Evolutionary conservation across 2,797 vertebrate species (phyloP), one percentile per base, ranked within the genome.

Genomic region (Enteromius mattozi): DNA sequence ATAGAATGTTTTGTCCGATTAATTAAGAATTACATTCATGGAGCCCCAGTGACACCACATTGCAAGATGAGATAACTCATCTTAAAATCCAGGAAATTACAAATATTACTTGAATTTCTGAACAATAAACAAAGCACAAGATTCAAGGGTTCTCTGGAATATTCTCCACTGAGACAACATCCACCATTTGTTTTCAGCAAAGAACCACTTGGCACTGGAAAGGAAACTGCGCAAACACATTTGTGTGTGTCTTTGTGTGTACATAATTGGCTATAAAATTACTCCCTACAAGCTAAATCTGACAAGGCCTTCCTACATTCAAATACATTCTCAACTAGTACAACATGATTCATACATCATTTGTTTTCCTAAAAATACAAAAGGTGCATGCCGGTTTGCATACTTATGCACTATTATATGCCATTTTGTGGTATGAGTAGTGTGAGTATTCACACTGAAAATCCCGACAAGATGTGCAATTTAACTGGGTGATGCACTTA

Each of bases 101-200:
- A 68, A 51, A 76, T 84, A 78, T 86, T 65, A 86, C 47, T 81
- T 27, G 14, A 59, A 78, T 7, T 24, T 21, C 40, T 66, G 6
- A 81, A 87, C 83, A 85, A 85, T 87, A 75, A 86, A 68, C 81
- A 74, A 51, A 74, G 76, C 74, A 68, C 49, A 70, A 35, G 30
- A 70, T 47, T 74, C 16, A 3, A 69, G 12, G 33, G 68, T 72
- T 84, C 61, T 24, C 65, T 76, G 27, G 51, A 84, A 68, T 79
- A 84, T 75, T 45, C 80, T 81, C 21, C 30, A 30, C 12, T 75
- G 56, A 72, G 75, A 91, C 90, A 94, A 95, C 76, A 95, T 95
- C 94, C 94, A 94, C 93, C 93, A 94, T 95, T 95, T 95, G 94
- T 95, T 94, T 94, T 89, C 92, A 89, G 86, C 1, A 78, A 81